Percentiles rank a stretch among this genome's conserved stretches.
phyloP scores from a whole-genome alignment of 2,113 vertebrate genomes.

The Petromus typicus region DNA sequence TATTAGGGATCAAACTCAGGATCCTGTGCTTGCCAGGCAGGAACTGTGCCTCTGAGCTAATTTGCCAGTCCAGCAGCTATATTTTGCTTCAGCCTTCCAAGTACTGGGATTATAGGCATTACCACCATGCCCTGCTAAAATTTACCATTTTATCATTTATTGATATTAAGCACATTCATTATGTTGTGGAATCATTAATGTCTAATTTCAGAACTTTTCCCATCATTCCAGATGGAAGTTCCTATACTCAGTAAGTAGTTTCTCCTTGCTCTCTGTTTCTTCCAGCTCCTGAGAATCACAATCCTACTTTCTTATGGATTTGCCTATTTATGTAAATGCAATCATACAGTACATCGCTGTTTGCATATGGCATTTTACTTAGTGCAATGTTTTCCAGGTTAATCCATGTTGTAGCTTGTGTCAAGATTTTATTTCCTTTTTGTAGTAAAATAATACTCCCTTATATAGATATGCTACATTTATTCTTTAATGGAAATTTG shows the following conservation, averaged over 20 bases:
- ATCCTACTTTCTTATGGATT: neutral
- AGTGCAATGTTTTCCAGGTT: slow-evolving; percentile 1
- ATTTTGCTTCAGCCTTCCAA: neutral
- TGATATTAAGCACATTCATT: neutral
- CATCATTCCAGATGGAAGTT: neutral
- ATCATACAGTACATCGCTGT: neutral
- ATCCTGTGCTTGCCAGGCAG: too few species aligned
- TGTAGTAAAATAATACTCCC: neutral
- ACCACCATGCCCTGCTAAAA: neutral
- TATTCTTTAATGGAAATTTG: neutral
- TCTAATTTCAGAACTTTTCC: slow-evolving; percentile 29
- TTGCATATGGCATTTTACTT: neutral
- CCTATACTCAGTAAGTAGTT: neutral
- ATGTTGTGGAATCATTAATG: neutral
- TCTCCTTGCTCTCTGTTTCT: neutral
- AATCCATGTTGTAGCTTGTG: neutral
- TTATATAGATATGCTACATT: neutral
- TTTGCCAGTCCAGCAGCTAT: too few species aligned
- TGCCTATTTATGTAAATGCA: neutral
- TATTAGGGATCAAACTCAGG: too few species aligned
- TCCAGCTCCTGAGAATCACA: neutral
- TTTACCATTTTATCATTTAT: neutral
- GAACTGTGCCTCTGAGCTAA: too few species aligned
- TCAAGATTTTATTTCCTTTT: neutral
- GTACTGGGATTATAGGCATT: neutral